These are phyloP conservation scores for Lonchura striata DNA, from an alignment of 2,113 vertebrate genomes.

Conservation along the genomic window DNA sequence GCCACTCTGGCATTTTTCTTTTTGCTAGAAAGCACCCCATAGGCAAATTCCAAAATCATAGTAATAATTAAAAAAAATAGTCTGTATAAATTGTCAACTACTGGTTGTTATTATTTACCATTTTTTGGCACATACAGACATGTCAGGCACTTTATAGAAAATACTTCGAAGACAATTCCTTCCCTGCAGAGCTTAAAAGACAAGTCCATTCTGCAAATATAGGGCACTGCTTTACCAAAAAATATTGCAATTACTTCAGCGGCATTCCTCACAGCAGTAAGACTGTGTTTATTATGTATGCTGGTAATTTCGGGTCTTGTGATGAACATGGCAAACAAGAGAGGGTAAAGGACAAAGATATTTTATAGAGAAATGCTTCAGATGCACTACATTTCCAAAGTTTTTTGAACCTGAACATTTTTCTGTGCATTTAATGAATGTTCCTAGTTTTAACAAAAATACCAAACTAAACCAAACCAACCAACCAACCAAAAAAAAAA, in stretches of 20 bases:
- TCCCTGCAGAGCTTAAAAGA: not conserved
- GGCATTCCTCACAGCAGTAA: not conserved
- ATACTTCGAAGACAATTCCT: not conserved
- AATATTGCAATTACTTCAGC: not conserved
- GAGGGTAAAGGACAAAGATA: not conserved
- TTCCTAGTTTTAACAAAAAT: not conserved
- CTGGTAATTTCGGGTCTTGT: not conserved
- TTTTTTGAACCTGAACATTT: not conserved
- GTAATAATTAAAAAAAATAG: not conserved
- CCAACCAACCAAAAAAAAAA: not conserved
- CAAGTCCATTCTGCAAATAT: not conserved
- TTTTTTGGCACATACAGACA: not conserved
- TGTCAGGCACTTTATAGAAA: constrained; percentile 12
- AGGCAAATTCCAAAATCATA: constrained; percentile 42
- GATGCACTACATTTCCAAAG: not conserved
- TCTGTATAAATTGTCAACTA: constrained; percentile 12
- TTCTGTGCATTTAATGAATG: not conserved
- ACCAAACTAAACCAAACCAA: not conserved
- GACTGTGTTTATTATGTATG: not conserved
- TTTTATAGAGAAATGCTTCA: not conserved
- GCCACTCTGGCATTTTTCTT: constrained; percentile 23
- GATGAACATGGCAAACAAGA: not conserved
- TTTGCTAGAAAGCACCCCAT: constrained; percentile 38
- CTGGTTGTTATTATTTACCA: constrained; percentile 34
- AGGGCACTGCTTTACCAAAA: not conserved